Conservation (phyloP, 2,888 invertebrate species). For the Eupithecia inturbata region DNA sequence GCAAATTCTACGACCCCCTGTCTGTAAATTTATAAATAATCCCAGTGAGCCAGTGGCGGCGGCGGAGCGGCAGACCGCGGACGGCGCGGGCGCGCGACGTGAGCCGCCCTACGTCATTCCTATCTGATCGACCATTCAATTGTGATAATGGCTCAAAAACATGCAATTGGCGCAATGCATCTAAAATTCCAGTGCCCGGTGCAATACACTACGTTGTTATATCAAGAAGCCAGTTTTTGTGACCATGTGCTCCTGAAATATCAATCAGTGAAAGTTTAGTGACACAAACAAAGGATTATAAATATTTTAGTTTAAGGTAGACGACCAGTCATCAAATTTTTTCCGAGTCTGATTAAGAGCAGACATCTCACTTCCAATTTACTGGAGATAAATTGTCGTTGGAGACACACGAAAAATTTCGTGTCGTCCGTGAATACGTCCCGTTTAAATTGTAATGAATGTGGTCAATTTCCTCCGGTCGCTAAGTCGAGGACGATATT, state of each 20-base stretch:
- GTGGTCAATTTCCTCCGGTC: conserved; percentile 45
- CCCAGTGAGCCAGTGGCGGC: conserved; percentile 82
- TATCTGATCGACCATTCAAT: conserved; percentile 47
- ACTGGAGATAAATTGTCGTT: conserved; percentile 61
- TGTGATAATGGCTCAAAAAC: conserved; percentile 38
- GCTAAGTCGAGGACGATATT: conserved; percentile 26
- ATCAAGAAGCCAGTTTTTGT: conserved; percentile 39
- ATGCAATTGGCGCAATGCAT: conserved; percentile 21
- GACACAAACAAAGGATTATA: conserved; percentile 10
- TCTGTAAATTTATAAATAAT: conserved; percentile 84
- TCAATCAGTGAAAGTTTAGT: conserved; percentile 39
- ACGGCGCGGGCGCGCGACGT: conserved; percentile 83
- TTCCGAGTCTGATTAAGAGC: conserved; percentile 60
- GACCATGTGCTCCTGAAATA: conserved; percentile 44
- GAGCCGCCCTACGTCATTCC: conserved; percentile 71
- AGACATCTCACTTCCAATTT: conserved; percentile 65
- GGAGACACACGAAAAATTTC: conserved; percentile 53
- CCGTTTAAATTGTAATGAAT: conserved; percentile 49
- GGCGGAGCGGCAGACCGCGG: conserved; percentile 80
- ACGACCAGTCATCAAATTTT: conserved; percentile 53
- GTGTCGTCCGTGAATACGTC: conserved; percentile 55
- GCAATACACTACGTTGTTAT: not conserved
- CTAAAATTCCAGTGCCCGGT: conserved; percentile 41
- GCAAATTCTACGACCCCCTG: conserved; percentile 83
- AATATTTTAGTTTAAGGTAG: conserved; percentile 24